These are phyloP conservation scores for Deroptyus accipitrinus DNA, from an alignment of 2,113 vertebrate species.

Conservation along the genomic window DNA sequence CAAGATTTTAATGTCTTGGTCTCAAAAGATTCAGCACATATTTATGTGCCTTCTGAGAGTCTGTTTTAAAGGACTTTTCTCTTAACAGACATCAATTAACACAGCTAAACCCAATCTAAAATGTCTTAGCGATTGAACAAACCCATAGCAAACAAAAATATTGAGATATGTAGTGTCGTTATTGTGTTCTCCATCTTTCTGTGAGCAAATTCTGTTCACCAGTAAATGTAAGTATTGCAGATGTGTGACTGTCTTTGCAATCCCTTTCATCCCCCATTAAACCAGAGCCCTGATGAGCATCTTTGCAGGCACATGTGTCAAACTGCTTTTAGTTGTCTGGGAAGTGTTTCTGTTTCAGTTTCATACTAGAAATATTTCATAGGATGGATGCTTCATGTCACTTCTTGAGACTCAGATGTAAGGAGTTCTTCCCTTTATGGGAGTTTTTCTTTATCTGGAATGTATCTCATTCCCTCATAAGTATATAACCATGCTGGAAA, in stretches of 20 bases:
- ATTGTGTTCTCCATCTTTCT: not conserved
- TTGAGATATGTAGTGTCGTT: not conserved
- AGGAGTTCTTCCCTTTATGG: not conserved
- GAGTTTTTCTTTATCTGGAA: not conserved
- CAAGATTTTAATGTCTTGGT: not conserved
- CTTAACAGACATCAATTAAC: not conserved
- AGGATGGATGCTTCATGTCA: not conserved
- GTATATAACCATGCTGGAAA: not conserved
- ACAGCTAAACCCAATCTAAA: not conserved
- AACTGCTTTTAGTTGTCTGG: not conserved
- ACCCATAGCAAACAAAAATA: not conserved
- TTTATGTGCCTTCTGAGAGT: not conserved
- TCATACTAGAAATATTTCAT: not conserved
- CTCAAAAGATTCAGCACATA: not conserved
- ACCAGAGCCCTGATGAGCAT: not conserved
- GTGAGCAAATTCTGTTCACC: not conserved
- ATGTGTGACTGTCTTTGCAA: not conserved
- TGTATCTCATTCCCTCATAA: not conserved
- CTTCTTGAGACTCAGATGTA: not conserved
- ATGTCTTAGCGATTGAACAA: not conserved
- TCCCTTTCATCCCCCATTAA: slow-evolving; percentile 4
- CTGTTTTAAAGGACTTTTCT: not conserved
- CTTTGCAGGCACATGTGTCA: not conserved
- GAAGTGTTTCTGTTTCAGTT: not conserved
- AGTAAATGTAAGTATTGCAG: slow-evolving; percentile 25